These are phyloP conservation scores for Solea senegalensis DNA, from an alignment of 2,113 vertebrate genomes.

Conservation along the genomic window DNA sequence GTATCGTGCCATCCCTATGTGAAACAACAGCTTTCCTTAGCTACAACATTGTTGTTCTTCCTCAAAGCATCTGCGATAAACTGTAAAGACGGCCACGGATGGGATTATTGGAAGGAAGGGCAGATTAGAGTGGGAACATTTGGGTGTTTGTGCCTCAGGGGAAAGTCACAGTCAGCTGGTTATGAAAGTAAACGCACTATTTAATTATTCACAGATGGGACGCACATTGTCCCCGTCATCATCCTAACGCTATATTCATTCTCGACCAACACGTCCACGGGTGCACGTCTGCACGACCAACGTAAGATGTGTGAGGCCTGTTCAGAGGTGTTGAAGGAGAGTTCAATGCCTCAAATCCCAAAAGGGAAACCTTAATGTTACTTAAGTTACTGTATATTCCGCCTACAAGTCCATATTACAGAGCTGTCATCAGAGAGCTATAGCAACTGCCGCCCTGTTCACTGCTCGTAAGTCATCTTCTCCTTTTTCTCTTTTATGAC, in stretches of 20 bases:
- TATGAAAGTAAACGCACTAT: slow-evolving; percentile 65
- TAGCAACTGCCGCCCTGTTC: slow-evolving; percentile 2
- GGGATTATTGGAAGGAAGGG: slow-evolving; percentile 42
- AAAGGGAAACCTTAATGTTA: slow-evolving; percentile 50
- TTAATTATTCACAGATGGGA: slow-evolving; percentile 70
- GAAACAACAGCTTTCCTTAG: no score
- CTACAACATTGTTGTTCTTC: no score
- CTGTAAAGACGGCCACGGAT: slow-evolving; percentile 10
- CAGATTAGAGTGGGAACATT: slow-evolving; percentile 46
- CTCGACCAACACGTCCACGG: not conserved
- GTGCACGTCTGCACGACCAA: slow-evolving; percentile 20
- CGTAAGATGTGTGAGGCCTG: slow-evolving; percentile 34
- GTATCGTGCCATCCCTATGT: no score
- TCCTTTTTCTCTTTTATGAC: slow-evolving; percentile 17
- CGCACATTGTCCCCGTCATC: slow-evolving; percentile 41
- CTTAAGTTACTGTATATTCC: slow-evolving; percentile 8
- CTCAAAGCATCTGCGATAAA: no score
- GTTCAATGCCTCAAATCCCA: slow-evolving; percentile 15
- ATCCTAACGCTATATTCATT: slow-evolving; percentile 31
- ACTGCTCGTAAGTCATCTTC: slow-evolving; percentile 39
- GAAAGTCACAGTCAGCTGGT: slow-evolving; percentile 66
- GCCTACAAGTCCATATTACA: slow-evolving; percentile 15
- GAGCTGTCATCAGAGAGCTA: slow-evolving; percentile 15
- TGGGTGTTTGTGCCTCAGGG: slow-evolving; percentile 56
- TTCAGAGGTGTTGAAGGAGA: slow-evolving; percentile 18